Percentiles rank a stretch among this genome's conserved stretches.
phyloP scores from a whole-genome alignment of 2,797 vertebrate genomes.

The Pachyuromys duprasi region DNA sequence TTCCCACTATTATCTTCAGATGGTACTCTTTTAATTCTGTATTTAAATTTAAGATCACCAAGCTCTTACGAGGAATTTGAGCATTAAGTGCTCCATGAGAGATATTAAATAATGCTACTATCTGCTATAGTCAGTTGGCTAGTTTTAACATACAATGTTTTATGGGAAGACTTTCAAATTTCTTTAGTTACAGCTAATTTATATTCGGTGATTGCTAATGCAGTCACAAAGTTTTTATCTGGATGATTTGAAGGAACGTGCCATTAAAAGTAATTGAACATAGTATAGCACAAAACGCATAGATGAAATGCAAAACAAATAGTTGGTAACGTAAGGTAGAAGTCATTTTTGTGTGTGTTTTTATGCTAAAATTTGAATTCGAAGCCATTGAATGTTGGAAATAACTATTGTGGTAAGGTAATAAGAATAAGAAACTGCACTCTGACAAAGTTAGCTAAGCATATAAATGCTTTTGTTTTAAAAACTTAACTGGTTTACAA shows the following conservation, averaged over 20 bases:
- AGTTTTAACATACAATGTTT: background rate
- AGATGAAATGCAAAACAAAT: background rate
- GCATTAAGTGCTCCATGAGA: background rate
- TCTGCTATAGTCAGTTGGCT: background rate
- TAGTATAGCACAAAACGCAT: background rate
- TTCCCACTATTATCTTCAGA: background rate
- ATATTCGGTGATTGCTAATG: conserved; percentile 14
- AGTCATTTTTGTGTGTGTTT: conserved; percentile 24
- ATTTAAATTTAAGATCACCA: conserved; percentile 13
- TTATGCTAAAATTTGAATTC: conserved; percentile 29
- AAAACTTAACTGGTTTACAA: conserved; percentile 22
- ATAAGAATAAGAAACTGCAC: background rate
- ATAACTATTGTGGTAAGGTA: conserved; percentile 19
- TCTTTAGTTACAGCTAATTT: background rate
- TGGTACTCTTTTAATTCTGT: conserved; percentile 32
- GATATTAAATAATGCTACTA: background rate
- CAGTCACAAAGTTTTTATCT: background rate
- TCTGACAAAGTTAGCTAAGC: conserved; percentile 9
- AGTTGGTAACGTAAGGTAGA: conserved; percentile 12
- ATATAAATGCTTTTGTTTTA: conserved; percentile 18
- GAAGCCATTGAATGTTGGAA: conserved; percentile 10
- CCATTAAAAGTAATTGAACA: conserved; percentile 29
- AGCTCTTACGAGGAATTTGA: conserved; percentile 49
- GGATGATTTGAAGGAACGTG: conserved; percentile 37
- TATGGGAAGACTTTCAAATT: background rate